Conservation (phyloP, 2,797 vertebrate genomes). For the Dermochelys coriacea region DNA sequence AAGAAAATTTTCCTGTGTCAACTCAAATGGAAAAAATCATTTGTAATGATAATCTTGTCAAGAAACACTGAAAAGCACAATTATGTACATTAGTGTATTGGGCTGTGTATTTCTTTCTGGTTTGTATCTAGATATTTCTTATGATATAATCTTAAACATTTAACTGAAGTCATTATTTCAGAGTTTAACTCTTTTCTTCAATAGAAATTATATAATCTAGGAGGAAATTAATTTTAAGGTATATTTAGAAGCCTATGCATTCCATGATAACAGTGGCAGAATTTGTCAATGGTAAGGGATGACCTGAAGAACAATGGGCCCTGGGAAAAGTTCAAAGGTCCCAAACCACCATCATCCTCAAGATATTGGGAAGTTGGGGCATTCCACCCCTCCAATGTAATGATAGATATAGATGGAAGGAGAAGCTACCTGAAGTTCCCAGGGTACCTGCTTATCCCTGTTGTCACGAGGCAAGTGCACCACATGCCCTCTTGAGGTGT, state of each 20-base stretch:
- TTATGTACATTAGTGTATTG: neutral
- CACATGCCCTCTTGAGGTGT: too few relatives aligned
- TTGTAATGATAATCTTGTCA: neutral
- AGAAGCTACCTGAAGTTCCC: neutral
- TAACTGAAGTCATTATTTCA: neutral
- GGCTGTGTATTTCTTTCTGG: neutral
- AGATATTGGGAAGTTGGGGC: neutral
- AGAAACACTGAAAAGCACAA: neutral
- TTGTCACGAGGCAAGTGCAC: too few relatives aligned
- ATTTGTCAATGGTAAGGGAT: neutral
- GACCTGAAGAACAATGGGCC: neutral
- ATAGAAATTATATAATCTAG: neutral
- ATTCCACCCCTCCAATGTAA: neutral
- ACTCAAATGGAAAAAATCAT: conserved; percentile 6
- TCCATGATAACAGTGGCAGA: neutral
- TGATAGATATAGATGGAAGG: neutral
- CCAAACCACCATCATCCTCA: neutral
- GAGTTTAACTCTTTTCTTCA: neutral
- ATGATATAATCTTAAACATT: neutral
- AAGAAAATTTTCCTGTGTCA: neutral
- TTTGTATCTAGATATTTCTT: neutral
- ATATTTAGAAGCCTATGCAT: neutral
- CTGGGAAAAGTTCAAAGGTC: neutral
- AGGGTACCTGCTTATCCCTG: too few relatives aligned
- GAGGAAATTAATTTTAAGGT: conserved; percentile 13